These are phyloP conservation scores for Tinea pellionella DNA, from an alignment of 2,888 invertebrate genomes.

Conservation along the genomic window DNA sequence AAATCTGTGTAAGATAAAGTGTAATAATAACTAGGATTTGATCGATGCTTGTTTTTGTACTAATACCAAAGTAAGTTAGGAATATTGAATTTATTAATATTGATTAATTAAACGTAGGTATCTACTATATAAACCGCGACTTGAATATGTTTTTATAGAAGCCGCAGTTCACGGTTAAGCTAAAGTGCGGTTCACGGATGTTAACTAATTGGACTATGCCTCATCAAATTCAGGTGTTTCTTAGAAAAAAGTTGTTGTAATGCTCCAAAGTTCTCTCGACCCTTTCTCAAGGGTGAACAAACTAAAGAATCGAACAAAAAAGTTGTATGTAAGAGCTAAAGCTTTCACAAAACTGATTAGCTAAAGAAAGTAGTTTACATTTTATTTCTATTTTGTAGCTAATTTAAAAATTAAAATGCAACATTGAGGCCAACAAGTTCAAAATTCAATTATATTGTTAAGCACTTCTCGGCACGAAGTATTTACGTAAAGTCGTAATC, in stretches of 20 bases:
- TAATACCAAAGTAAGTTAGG: too few species aligned
- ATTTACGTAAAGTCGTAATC: background rate
- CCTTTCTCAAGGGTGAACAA: background rate
- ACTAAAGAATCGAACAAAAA: background rate
- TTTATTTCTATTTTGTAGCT: background rate
- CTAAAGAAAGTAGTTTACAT: too few species aligned
- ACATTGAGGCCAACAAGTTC: background rate
- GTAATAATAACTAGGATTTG: background rate
- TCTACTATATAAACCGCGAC: too few species aligned
- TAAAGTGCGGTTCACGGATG: too few species aligned
- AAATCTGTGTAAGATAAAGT: background rate
- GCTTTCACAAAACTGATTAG: background rate
- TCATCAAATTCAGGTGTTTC: constrained; percentile 5
- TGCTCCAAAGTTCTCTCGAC: constrained; percentile 2
- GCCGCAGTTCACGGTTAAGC: too few species aligned
- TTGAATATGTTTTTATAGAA: too few species aligned
- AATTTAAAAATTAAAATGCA: background rate
- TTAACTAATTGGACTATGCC: background rate
- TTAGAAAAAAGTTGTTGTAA: background rate
- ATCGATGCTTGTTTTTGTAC: too few species aligned
- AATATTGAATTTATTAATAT: too few species aligned
- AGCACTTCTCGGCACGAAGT: background rate
- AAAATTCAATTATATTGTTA: background rate
- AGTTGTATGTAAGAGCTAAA: background rate
- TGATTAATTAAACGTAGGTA: too few species aligned